Conservation (phyloP, 2,113 vertebrate species). For the Aythya baeri region DNA sequence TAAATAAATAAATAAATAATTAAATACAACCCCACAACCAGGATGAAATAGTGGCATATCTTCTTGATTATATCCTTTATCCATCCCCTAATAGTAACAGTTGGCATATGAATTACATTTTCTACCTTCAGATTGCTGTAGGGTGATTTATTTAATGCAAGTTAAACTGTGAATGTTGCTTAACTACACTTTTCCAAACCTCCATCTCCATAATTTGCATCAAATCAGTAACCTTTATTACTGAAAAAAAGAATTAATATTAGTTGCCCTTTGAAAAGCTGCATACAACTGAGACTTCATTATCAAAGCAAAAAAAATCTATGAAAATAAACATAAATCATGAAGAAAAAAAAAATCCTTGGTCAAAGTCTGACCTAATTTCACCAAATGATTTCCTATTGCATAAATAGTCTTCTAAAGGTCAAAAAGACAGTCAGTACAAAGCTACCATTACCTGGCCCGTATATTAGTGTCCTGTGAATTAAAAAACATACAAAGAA, state of each 20-base stretch:
- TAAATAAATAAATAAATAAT: too few species aligned
- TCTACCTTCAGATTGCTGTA: background rate
- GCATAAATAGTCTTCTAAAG: background rate
- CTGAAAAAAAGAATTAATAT: background rate
- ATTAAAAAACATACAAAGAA: background rate
- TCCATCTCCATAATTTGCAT: background rate
- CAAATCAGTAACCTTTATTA: background rate
- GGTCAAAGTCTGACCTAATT: background rate
- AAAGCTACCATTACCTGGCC: background rate
- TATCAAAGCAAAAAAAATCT: background rate
- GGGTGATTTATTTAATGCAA: background rate
- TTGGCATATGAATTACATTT: background rate
- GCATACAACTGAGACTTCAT: background rate
- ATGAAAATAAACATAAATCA: background rate
- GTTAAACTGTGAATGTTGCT: background rate
- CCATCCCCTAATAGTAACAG: background rate
- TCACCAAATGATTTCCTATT: background rate
- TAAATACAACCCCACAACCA: background rate
- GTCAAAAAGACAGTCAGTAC: background rate
- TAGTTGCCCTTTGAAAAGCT: background rate
- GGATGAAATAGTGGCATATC: background rate
- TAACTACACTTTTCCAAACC: background rate
- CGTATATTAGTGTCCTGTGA: background rate
- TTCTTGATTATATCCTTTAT: background rate
- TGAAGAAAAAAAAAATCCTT: background rate